Evolutionary conservation across 2,888 invertebrate genomes (phyloP).

Genomic region (Andrena fulva): DNA sequence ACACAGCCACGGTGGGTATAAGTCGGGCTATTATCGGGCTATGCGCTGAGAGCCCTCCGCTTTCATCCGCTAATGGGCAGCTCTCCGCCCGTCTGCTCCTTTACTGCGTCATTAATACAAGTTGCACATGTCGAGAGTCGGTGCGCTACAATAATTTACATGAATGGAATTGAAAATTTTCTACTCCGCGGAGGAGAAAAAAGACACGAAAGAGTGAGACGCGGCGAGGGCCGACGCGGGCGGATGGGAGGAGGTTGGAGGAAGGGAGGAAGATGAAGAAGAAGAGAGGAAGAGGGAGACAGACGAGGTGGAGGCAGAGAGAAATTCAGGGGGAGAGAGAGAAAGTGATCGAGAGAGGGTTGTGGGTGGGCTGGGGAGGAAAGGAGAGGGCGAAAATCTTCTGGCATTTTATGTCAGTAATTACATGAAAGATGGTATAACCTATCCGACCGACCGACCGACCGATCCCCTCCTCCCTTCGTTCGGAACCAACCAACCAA

Average conservation of each 20-base stretch:
- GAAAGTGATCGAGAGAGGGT: constrained; percentile 59
- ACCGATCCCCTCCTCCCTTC: constrained; percentile 65
- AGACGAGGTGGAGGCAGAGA: constrained; percentile 23
- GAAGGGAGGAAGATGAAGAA: constrained; percentile 6
- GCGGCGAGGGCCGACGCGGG: constrained; percentile 39
- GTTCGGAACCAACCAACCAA: constrained; percentile 73
- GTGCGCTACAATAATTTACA: constrained; percentile 85
- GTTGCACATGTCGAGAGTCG: constrained; percentile 84
- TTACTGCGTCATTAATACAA: constrained; percentile 85
- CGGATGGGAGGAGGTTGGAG: background rate
- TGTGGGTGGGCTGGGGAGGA: constrained; percentile 51
- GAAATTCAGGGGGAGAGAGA: constrained; percentile 36
- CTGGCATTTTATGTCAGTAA: constrained; percentile 82
- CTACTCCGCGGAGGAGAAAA: constrained; percentile 83
- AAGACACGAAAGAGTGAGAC: constrained; percentile 75
- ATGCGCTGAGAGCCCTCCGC: constrained; percentile 84
- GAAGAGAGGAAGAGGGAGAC: constrained; percentile 22
- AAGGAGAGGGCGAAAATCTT: constrained; percentile 76
- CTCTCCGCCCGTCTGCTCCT: constrained; percentile 84
- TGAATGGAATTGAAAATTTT: constrained; percentile 85
- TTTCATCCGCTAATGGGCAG: constrained; percentile 85
- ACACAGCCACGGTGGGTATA: constrained; percentile 82
- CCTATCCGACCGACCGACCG: constrained; percentile 71
- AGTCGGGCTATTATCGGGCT: constrained; percentile 85
- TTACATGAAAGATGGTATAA: constrained; percentile 83